These are phyloP conservation scores for Gasterosteus nipponicus DNA, from an alignment of 2,113 vertebrate genomes.

Conservation along the genomic window DNA sequence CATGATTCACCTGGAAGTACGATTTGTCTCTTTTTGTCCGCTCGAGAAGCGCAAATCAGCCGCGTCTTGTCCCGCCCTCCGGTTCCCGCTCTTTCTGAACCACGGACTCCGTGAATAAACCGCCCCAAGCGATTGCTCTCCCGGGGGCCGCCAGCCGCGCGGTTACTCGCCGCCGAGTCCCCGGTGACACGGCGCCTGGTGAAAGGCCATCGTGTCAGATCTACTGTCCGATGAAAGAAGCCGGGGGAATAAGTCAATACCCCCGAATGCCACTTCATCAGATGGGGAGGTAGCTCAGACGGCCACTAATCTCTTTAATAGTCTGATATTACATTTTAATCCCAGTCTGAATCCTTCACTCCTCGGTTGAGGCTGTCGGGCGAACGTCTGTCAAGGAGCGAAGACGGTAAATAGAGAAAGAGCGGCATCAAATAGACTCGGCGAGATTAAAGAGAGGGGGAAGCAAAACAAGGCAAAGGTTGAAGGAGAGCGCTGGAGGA, in stretches of 20 bases:
- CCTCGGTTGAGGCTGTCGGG: slow-evolving; percentile 52
- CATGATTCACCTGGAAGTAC: no score
- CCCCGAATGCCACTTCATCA: slow-evolving; percentile 69
- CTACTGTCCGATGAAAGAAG: slow-evolving; percentile 40
- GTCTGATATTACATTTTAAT: slow-evolving; percentile 82
- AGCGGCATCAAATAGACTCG: slow-evolving; percentile 47
- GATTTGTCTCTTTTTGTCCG: slow-evolving; percentile 31
- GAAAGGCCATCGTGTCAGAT: slow-evolving; percentile 68
- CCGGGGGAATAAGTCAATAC: slow-evolving; percentile 68
- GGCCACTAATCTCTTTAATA: slow-evolving; percentile 81
- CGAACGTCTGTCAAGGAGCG: slow-evolving; percentile 46
- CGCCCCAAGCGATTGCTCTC: slow-evolving; percentile 40
- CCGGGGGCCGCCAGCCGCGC: slow-evolving; percentile 14
- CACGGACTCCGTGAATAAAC: no score
- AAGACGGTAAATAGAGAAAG: slow-evolving; percentile 51
- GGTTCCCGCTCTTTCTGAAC: slow-evolving; percentile 39
- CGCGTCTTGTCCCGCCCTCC: slow-evolving; percentile 21
- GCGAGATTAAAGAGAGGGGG: slow-evolving; percentile 16
- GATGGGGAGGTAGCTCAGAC: slow-evolving; percentile 60
- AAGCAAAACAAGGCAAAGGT: neutral
- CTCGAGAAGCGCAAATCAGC: slow-evolving; percentile 42
- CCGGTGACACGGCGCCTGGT: slow-evolving; percentile 57
- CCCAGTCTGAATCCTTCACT: slow-evolving; percentile 72
- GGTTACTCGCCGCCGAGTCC: slow-evolving; percentile 44
- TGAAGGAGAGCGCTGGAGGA: neutral